Conservation (phyloP, 2,113 vertebrate species). For the Rallus limicola region DNA sequence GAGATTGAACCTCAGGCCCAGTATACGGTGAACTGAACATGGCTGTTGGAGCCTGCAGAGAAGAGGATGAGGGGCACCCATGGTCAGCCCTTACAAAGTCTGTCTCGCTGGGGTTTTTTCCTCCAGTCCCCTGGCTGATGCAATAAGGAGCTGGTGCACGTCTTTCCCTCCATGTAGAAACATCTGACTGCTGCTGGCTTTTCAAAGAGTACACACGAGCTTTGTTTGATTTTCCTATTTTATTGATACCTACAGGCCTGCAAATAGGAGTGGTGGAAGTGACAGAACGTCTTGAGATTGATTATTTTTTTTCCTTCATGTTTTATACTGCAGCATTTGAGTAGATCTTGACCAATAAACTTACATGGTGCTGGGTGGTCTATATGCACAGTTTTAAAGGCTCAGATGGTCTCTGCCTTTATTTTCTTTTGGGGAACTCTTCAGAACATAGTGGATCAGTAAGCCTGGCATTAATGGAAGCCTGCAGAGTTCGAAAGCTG, state of each 20-base stretch:
- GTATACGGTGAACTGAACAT: neutral
- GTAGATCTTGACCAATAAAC: neutral
- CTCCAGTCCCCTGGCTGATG: neutral
- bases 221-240: neutral
- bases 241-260: neutral
- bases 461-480: neutral
- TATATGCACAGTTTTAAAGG: neutral
- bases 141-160: neutral
- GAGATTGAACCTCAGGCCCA: neutral
- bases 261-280: neutral
- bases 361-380: neutral
- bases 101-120: neutral
- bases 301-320: neutral
- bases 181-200: neutral
- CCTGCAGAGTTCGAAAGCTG: neutral
- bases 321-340: neutral
- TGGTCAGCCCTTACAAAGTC: neutral
- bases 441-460: neutral
- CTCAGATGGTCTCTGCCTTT: neutral
- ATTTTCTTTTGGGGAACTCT: neutral
- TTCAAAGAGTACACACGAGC: neutral
- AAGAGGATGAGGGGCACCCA: neutral
- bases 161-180: neutral
- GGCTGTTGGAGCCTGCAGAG: neutral
- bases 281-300: neutral